Base-by-base conservation (phyloP, 2,113 vertebrate species). In the Lagopus leucura region DNA sequence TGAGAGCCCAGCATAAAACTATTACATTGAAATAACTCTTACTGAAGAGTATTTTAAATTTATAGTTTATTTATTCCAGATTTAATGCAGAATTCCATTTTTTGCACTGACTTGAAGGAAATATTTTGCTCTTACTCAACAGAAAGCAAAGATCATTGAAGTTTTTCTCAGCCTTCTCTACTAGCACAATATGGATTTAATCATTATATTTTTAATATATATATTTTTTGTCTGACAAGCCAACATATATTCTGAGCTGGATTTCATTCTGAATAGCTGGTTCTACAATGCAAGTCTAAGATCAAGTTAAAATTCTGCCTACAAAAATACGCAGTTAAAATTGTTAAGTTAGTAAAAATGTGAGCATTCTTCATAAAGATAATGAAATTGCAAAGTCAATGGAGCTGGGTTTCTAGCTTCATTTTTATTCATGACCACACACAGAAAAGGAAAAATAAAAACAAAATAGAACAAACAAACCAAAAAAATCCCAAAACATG, bases 21-120 rank as follows among this genome's bases (percentile, higher is more conserved):
- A 45, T 74, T 89, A 45, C 36, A 86, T n/a, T 88, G 40, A 86
- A 92, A 91, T 78, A 88, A 84, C 19, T 77, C 38, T 60, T 69
- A 63, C 36, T 86, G 78, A 69, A 78, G 43, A 88, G 76, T 15
- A 28, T 84, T 86, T 85, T 63, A 65, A 87, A 70, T 88, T 76
- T 72, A 78, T 45, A 19, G 55, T 87, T 86, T 85, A 89, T 81
- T 93, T 87, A 77, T 57, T 93, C 74, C 72, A 36, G 47, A 80
- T 92, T 96, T 91, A 87, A 60, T 80, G 36, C 1, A 83, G 30
- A 67, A 34, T 6, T 55, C 42, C 92, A 80, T 85, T 81, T 36
- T 86, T 92, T 42, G 79, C 8, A n/a, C 24, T 74, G 43, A 73
- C 19, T 82, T 89, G 89, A 76, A 50, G 43, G 64, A 92, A 94